Percentiles rank a stretch among this genome's conserved stretches.
Conservation (phyloP, 2,797 vertebrate species). For the Pitangus sulphuratus region DNA sequence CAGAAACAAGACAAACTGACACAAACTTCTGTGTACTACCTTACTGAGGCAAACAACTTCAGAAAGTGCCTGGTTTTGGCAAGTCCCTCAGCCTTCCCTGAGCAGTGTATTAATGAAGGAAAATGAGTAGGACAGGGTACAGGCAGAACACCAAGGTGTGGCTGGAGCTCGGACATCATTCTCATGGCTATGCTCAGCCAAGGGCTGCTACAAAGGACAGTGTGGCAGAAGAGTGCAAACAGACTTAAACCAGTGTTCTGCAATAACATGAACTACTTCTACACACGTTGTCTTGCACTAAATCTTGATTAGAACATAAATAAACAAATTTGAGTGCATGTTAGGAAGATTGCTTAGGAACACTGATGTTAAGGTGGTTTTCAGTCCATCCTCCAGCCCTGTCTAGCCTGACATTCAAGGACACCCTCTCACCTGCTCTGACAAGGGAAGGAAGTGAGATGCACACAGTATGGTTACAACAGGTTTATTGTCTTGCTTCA, state of each 20-base stretch:
- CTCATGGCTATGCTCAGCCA: background rate
- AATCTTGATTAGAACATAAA: background rate
- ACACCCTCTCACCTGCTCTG: background rate
- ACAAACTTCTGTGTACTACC: background rate
- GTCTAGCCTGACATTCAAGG: background rate
- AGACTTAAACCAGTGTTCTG: background rate
- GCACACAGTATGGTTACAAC: background rate
- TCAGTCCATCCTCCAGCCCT: background rate
- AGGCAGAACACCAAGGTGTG: background rate
- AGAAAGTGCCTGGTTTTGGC: background rate
- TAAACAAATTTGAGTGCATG: fast-evolving
- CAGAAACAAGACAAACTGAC: background rate
- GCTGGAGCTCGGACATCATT: fast-evolving
- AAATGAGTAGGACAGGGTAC: background rate
- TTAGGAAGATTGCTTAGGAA: background rate
- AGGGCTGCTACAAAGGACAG: background rate
- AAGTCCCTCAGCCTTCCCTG: background rate
- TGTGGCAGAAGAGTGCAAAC: fast-evolving
- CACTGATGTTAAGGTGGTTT: background rate
- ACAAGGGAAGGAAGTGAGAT: background rate
- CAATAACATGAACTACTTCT: background rate
- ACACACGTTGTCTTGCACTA: background rate
- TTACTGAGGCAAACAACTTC: background rate
- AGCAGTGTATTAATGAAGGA: background rate
- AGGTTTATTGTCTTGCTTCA: background rate